These are phyloP conservation scores for Sebastolobus altivelis DNA, from an alignment of 2,797 vertebrate genomes.

Conservation along the genomic window DNA sequence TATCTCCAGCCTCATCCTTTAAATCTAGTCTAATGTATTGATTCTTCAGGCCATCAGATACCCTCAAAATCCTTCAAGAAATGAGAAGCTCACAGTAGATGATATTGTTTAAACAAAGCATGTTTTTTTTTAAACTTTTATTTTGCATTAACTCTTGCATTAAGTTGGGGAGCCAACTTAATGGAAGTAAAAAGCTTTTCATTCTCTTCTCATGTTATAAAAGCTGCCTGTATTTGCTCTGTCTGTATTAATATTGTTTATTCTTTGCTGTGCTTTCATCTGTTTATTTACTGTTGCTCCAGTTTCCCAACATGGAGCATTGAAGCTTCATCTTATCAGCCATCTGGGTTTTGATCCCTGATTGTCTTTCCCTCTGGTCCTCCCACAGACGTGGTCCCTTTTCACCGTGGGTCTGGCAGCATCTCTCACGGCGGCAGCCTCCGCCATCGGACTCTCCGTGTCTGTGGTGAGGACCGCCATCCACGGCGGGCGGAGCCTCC, in stretches of 20 bases:
- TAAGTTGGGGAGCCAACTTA: neutral
- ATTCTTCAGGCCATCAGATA: neutral
- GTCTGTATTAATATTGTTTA: neutral
- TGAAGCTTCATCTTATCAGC: neutral
- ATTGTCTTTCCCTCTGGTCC: neutral
- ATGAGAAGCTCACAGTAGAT: neutral
- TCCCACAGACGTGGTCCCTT: slow-evolving; percentile 86
- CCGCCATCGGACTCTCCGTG: slow-evolving; percentile 84
- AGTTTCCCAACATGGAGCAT: neutral
- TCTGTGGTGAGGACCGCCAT: slow-evolving; percentile 86
- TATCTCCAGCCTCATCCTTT: neutral
- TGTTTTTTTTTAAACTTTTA: neutral
- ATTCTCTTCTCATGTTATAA: neutral
- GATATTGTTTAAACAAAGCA: neutral
- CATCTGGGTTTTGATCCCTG: neutral
- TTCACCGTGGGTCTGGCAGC: slow-evolving; percentile 83
- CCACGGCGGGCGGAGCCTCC: slow-evolving; percentile 85
- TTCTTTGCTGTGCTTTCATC: neutral
- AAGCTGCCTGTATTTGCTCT: neutral
- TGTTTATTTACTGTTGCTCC: neutral
- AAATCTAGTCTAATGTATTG: neutral
- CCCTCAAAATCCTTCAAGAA: neutral
- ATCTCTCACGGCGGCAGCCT: slow-evolving; percentile 83
- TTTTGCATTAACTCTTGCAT: neutral
- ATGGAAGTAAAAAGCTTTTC: neutral